Conservation (phyloP, 2,113 vertebrate species). For the Psephotus haematonotus region DNA sequence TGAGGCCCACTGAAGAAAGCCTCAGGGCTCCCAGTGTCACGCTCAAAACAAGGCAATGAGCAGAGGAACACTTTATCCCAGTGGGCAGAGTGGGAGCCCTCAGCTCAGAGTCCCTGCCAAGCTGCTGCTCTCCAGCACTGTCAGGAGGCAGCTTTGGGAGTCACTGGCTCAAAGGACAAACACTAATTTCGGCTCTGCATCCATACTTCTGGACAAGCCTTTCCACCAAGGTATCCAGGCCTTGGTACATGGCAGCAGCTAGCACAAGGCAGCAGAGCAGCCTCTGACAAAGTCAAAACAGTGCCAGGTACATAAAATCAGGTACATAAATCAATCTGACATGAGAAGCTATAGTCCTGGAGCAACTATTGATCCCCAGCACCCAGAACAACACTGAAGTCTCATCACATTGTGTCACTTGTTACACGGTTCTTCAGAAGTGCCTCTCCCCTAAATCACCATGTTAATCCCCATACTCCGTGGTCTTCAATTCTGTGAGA, state of each 20-base stretch:
- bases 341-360: neutral
- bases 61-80: too few species aligned
- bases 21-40: neutral
- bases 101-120: rapidly evolving
- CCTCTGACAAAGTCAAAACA: neutral
- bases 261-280: neutral
- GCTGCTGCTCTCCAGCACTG: neutral
- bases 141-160: neutral
- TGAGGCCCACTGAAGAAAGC: rapidly evolving
- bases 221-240: neutral
- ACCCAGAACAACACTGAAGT: neutral
- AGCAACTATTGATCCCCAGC: rapidly evolving
- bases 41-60: rapidly evolving
- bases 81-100: neutral
- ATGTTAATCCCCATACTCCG: neutral
- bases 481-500: neutral
- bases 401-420: neutral
- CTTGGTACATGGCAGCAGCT: neutral
- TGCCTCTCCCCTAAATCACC: neutral
- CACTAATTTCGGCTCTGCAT: rapidly evolving
- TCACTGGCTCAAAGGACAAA: neutral
- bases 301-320: neutral
- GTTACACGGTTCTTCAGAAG: neutral
- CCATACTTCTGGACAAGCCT: neutral
- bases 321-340: neutral